Evolutionary conservation across 1,140 invertebrate genomes (phyloP), one percentile per base, ranked within the genome.

Genomic region (Halesus radiatus): DNA sequence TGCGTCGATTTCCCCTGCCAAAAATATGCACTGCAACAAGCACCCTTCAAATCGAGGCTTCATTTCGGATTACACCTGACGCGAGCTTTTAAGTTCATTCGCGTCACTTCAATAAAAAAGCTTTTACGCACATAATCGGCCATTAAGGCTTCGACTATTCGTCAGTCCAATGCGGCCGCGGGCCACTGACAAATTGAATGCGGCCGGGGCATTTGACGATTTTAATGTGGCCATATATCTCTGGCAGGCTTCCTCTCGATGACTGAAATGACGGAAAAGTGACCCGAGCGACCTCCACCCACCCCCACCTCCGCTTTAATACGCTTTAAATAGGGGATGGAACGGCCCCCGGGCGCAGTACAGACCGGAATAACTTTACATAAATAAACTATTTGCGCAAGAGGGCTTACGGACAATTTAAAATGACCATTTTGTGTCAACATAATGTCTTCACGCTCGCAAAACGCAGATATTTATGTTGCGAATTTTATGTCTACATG

Each of bases 191-290:
- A 72, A 72, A 72, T 72, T 72, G 18, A 72, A 72, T 72, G 50
- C 52, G 68, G 45, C 68, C 13, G 74, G 26, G 60, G 62, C 56
- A 64, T 76, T 76, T 76, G 74, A 62, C 58, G 56, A 62, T 76
- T 76, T 76, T 76, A 76, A 76, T 76, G 74, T 64, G 74, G 32
- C 37, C 58, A 64, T 76, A 76, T 76, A 76, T 76, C 74, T 76
- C 60, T 29, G 16, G 53, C 73, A 62, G 73, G 73, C 73, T 18
- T 50, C 58, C 56, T 74, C 72, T 56, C 72, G 26, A 32, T 32
- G 29, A 66, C 22, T 52, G 53, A 72, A 72, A 72, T 72, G 68
- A 72, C 68, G 26, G 68, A 72, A 72, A 72, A 72, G 68, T 72
- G 68, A 72, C 68, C 64, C 13, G 20, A 22, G 5, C 26, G 68